Evolutionary conservation across 2,797 vertebrate genomes (phyloP), one percentile per base, ranked within the genome.

Genomic region (Rhinogobio ventralis): DNA sequence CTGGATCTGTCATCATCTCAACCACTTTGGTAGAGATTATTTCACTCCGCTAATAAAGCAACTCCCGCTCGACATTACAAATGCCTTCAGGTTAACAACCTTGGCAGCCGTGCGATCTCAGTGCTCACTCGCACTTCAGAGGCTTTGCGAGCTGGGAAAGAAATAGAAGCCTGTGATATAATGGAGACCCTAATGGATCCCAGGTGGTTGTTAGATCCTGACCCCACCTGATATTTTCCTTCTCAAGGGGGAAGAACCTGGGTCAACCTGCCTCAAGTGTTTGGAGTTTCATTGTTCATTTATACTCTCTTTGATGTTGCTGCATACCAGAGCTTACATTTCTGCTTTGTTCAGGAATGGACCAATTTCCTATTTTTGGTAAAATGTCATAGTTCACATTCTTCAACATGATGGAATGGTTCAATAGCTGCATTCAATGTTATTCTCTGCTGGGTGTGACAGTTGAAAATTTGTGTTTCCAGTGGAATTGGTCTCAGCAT

Each of bases 31-130:
- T 86, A 83, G 89, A 90, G 90, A 92, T 91, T 86, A 91, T 90
- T 88, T 88, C 89, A 85, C 87, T 89, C 64, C 36, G 79, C 87
- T 85, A 89, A 82, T 86, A 86, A 62, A 91, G 90, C 87, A 89
- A 87, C 89, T 89, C 86, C 87, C 81, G 87, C 89, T 89, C 86
- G 81, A 83, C 88, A 87, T 89, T 90, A 89, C 89, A 89, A 85
- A 91, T 87, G 91, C 90, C 89, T 84, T 81, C 82, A 88, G 89
- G 90, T 92, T 91, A 90, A 91, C 88, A 83, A 86, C 88, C 87
- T 89, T 91, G 91, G 90, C 90, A 90, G 88, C 68, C 68, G 33
- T 85, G 81, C 76, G 83, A 68, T 86, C 86, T 78, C 72, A 25
- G 79, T 55, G 83, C 57, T 85, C 78, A 84, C 85, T 77, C 85